Evolutionary conservation across 2,113 vertebrate genomes (phyloP).

Genomic region (Gymnarchus niloticus): DNA sequence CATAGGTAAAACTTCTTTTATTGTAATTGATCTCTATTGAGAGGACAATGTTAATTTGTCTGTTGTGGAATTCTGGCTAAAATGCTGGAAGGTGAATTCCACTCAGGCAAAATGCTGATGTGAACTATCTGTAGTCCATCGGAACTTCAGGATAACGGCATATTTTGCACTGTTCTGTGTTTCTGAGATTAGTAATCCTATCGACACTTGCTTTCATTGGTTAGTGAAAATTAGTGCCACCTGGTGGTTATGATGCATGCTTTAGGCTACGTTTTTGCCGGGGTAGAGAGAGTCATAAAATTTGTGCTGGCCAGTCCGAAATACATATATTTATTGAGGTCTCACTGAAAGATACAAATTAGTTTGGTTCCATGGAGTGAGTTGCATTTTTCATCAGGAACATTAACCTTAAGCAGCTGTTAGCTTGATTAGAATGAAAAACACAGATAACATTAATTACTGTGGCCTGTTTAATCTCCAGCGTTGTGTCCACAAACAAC

Average conservation of each 20-base stretch:
- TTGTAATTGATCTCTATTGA: not conserved
- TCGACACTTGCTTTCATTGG: not conserved
- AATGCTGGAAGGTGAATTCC: not conserved
- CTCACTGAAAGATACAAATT: not conserved
- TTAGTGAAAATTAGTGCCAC: not conserved
- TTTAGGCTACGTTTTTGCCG: not conserved
- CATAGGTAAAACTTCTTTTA: not conserved
- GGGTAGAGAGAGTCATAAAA: not conserved
- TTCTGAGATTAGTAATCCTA: too few relatives aligned
- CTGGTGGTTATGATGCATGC: not conserved
- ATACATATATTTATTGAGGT: not conserved
- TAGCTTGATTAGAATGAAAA: not conserved
- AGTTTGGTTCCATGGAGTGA: not conserved
- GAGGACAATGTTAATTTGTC: not conserved
- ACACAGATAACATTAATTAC: not conserved
- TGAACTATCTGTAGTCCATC: not conserved
- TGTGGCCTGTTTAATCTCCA: not conserved
- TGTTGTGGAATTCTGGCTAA: not conserved
- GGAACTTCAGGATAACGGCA: too few relatives aligned
- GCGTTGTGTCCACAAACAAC: conserved; percentile 1
- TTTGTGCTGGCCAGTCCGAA: not conserved
- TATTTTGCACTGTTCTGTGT: too few relatives aligned
- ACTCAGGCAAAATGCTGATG: not conserved
- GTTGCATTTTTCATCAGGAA: not conserved
- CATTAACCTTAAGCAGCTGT: not conserved